Conservation (phyloP, 1,140 invertebrate species). For the Ips nitidus region DNA sequence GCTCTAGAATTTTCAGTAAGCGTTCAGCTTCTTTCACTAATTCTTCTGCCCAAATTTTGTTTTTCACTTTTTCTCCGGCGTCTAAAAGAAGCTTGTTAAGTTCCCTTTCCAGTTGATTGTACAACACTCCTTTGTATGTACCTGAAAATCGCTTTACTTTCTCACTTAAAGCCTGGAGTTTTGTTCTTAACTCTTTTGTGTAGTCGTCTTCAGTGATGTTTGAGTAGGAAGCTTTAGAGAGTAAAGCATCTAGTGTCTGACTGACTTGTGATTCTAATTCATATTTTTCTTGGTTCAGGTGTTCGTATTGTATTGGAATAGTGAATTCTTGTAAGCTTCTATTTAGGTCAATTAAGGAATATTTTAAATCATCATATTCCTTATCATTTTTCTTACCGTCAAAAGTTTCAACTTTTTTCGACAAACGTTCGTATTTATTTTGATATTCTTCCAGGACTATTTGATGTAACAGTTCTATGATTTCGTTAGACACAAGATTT, state of each 20-base stretch:
- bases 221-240: conserved; percentile 6
- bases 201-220: conserved; percentile 10
- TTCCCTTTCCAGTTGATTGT: conserved; percentile 40
- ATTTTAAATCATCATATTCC: conserved; percentile 20
- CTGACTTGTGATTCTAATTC: conserved; percentile 25
- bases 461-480: conserved; percentile 17
- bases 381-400: conserved; percentile 25
- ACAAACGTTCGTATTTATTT: conserved; percentile 8
- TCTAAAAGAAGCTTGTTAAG: conserved; percentile 34
- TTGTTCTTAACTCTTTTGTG: conserved; percentile 25
- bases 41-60: conserved; percentile 25
- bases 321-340: conserved; percentile 13
- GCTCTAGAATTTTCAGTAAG: conserved; percentile 39
- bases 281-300: conserved; percentile 20
- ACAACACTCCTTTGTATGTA: conserved; percentile 38
- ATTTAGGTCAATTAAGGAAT: conserved; percentile 7
- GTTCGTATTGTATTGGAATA: conserved; percentile 17
- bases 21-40: conserved; percentile 35
- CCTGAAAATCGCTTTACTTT: conserved; percentile 41
- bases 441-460: conserved; percentile 19
- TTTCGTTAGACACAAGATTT: conserved; percentile 27
- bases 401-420: conserved; percentile 23
- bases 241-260: conserved; percentile 8
- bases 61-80: conserved; percentile 19
- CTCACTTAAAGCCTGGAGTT: conserved; percentile 31